Percentiles rank a stretch among this genome's conserved stretches.
phyloP scores from a whole-genome alignment of 1,140 invertebrate genomes.

The Halictus rubicundus region DNA sequence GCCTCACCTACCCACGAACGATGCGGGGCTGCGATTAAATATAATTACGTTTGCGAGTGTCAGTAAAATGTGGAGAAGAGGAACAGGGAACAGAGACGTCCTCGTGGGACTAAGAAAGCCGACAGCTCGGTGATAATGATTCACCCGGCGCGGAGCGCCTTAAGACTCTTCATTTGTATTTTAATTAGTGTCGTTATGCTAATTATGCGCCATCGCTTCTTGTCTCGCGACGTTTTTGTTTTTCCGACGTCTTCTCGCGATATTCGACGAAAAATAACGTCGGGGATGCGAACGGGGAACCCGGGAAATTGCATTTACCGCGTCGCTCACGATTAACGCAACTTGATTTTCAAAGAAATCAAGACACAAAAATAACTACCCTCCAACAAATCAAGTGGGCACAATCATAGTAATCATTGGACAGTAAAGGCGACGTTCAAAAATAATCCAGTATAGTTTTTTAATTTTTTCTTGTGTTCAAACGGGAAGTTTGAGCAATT shows the following conservation, averaged over 20 bases:
- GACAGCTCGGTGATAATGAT: slow-evolving; percentile 77
- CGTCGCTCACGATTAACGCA: not conserved
- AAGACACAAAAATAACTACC: too few relatives aligned
- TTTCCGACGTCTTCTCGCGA: slow-evolving; percentile 44
- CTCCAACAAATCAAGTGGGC: too few relatives aligned
- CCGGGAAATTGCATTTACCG: not conserved
- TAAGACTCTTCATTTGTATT: slow-evolving; percentile 81
- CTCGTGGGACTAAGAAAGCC: slow-evolving; percentile 54
- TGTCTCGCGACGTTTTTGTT: slow-evolving; percentile 75
- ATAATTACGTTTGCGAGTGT: slow-evolving; percentile 74
- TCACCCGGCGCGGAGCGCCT: slow-evolving; percentile 70
- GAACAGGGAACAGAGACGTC: slow-evolving; percentile 49
- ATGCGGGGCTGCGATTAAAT: slow-evolving; percentile 67
- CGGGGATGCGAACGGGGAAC: too few relatives aligned
- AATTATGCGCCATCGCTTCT: slow-evolving; percentile 79
- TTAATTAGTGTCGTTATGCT: slow-evolving; percentile 82
- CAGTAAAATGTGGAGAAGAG: slow-evolving; percentile 69
- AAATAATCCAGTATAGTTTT: too few relatives aligned
- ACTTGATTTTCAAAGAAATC: too few relatives aligned
- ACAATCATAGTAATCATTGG: too few relatives aligned
- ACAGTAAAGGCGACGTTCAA: not conserved
- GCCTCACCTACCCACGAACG: slow-evolving; percentile 47
- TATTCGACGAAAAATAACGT: slow-evolving; percentile 43
- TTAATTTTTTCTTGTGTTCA: too few relatives aligned
- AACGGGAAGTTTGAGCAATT: too few relatives aligned